A percentile compares a stretch with the other conserved stretches of the same genome.
Conservation (phyloP, 2,888 invertebrate genomes). For the Tenthredo livida region DNA sequence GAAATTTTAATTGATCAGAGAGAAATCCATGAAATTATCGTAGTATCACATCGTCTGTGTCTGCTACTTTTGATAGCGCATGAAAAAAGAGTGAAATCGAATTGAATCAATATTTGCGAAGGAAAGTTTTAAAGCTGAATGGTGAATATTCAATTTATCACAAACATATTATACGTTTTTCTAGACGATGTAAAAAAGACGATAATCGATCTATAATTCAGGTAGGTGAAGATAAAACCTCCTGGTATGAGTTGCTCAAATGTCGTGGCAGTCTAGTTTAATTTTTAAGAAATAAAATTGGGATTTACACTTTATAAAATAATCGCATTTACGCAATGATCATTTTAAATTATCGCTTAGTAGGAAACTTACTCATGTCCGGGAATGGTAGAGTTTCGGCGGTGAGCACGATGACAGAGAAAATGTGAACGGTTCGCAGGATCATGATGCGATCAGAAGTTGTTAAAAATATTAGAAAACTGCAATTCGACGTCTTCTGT, state of each 20-base stretch:
- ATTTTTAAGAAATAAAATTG: neutral
- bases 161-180: neutral
- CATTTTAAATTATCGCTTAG: neutral
- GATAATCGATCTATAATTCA: neutral
- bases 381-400: neutral
- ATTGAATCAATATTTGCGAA: neutral
- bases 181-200: neutral
- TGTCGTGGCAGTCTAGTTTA: neutral
- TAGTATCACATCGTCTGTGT: neutral
- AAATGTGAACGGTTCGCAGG: neutral
- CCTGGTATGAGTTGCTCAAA: neutral
- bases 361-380: neutral
- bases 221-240: neutral
- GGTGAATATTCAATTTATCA: neutral
- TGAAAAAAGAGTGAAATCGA: neutral
- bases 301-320: neutral
- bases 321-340: neutral
- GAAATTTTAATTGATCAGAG: neutral
- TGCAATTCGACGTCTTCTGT: neutral
- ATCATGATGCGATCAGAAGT: slow-evolving; percentile 17
- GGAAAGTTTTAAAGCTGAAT: neutral
- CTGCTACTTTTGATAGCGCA: neutral
- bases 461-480: neutral
- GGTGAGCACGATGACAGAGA: neutral
- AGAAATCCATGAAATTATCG: neutral